Evolutionary conservation across 2,113 vertebrate genomes (phyloP).

Genomic region (Psittacula cyanocephala): DNA sequence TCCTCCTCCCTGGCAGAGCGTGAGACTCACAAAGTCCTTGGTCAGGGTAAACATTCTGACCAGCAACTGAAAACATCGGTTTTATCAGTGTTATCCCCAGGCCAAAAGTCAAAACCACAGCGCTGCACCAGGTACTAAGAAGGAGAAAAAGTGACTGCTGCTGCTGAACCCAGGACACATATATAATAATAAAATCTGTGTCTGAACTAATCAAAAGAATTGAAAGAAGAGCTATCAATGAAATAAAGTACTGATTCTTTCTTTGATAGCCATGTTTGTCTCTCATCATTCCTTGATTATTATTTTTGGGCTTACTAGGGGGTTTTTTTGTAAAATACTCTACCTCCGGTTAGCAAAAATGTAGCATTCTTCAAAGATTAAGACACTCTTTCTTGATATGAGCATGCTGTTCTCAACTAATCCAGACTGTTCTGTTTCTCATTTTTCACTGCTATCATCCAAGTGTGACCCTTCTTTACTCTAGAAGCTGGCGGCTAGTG

Average conservation of each 20-base stretch:
- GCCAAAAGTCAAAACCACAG: no score
- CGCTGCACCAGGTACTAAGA: no score
- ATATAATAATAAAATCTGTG: background rate
- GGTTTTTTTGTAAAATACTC: background rate
- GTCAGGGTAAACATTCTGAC: no score
- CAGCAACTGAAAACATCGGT: no score
- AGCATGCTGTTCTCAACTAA: background rate
- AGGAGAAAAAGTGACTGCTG: no score
- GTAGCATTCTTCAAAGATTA: background rate
- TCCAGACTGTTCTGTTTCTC: background rate
- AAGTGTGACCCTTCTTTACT: background rate
- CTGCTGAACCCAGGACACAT: no score
- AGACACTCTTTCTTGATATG: background rate
- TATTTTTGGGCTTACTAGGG: background rate
- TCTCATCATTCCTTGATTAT: background rate
- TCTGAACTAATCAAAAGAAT: background rate
- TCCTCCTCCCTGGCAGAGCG: no score
- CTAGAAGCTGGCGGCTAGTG: background rate
- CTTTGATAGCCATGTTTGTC: background rate
- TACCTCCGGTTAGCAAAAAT: background rate
- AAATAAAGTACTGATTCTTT: background rate
- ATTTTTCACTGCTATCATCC: background rate
- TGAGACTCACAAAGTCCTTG: no score
- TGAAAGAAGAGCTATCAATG: background rate
- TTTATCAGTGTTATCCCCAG: no score